phyloP scores from a whole-genome alignment of 2,888 invertebrate species.

The Allolobophora icterica region DNA sequence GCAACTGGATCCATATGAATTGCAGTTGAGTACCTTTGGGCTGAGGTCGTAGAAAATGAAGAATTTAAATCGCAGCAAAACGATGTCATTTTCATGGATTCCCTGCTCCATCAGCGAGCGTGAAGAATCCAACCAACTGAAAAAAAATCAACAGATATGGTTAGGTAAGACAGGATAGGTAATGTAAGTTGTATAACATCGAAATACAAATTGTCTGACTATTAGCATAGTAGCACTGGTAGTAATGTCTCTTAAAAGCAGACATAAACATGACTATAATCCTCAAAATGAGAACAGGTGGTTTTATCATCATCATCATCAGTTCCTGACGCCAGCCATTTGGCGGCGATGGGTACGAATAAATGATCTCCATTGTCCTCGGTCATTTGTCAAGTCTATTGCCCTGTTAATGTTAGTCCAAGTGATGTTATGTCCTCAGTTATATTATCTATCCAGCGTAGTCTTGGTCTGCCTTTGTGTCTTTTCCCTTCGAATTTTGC shows the following conservation, averaged over 20 bases:
- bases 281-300: not conserved
- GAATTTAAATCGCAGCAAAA: slow-evolving; percentile 91
- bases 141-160: not conserved
- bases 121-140: slow-evolving; percentile 94
- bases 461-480: no score
- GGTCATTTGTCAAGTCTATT: no score
- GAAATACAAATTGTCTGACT: not conserved
- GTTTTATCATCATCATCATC: no score
- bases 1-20: not conserved
- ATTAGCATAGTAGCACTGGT: no score
- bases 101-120: slow-evolving; percentile 98
- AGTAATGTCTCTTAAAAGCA: not conserved
- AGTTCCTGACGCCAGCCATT: no score
- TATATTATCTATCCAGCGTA: no score
- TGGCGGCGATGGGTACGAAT: no score
- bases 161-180: not conserved
- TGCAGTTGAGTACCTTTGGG: slow-evolving; percentile 73
- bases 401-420: no score
- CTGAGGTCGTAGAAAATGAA: slow-evolving; percentile 93
- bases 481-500: no score
- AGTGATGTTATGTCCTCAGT: no score
- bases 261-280: not conserved
- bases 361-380: no score
- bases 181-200: no score
- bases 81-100: slow-evolving; percentile 85